Evolutionary conservation across 2,113 vertebrate species (phyloP).

Genomic region (Pollimyrus isidori): DNA sequence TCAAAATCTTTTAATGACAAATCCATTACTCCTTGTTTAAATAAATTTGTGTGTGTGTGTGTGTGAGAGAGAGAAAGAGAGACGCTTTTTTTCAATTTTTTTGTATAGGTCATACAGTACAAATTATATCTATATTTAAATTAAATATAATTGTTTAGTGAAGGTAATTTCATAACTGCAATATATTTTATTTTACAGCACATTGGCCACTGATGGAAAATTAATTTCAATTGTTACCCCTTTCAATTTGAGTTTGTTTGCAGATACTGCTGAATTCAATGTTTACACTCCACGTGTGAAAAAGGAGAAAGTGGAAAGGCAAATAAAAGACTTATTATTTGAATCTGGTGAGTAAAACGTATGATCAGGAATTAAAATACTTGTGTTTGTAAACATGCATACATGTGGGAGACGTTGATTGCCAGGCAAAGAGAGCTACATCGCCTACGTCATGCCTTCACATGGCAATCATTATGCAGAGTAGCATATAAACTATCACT

Average conservation of each 20-base stretch:
- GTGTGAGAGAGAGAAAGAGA: no score
- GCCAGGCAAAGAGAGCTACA: background rate
- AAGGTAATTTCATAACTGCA: conserved; percentile 74
- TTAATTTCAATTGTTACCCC: conserved; percentile 88
- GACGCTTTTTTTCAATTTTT: background rate
- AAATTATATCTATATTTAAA: conserved; percentile 81
- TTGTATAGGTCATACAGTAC: conserved; percentile 14
- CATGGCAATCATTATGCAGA: background rate
- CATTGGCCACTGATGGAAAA: conserved; percentile 93
- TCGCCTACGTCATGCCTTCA: background rate
- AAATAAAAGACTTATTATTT: background rate
- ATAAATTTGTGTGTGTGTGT: background rate
- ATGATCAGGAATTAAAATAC: background rate
- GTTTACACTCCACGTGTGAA: conserved; percentile 21
- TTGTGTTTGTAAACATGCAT: background rate
- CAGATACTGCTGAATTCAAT: conserved; percentile 47
- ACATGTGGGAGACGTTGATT: background rate
- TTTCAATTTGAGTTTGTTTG: conserved; percentile 77
- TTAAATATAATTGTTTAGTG: conserved; percentile 84
- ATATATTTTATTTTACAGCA: conserved; percentile 98
- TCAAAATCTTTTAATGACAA: conserved; percentile 45
- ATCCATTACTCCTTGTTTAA: conserved; percentile 42
- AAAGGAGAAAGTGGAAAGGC: background rate
- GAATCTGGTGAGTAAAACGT: background rate
- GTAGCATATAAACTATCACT: background rate